phyloP scores from a whole-genome alignment of 2,797 vertebrate species.

The Intellagama lesueurii region DNA sequence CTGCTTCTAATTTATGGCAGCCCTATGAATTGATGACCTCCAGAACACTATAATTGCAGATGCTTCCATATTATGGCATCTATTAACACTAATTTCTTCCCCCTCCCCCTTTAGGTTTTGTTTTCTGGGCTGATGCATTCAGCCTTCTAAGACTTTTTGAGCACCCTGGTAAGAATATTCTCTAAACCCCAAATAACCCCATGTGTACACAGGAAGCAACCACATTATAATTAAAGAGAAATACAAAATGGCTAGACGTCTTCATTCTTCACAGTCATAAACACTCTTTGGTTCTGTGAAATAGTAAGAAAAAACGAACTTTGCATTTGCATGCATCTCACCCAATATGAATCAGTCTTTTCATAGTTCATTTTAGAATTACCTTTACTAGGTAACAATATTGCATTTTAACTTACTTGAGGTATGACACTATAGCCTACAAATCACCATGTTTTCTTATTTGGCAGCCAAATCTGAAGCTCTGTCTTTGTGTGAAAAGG shows the following conservation, averaged over 20 bases:
- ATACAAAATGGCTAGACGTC: neutral
- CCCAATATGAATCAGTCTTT: slow-evolving; percentile 7
- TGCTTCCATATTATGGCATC: too few species aligned
- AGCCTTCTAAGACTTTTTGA: too few species aligned
- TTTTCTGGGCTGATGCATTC: too few species aligned
- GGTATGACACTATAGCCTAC: slow-evolving; percentile 15
- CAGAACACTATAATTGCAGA: too few species aligned
- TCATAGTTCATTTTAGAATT: slow-evolving; percentile 14
- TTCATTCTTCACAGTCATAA: neutral
- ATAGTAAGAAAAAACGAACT: neutral
- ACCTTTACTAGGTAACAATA: neutral
- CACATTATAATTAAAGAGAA: neutral
- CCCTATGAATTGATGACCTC: too few species aligned
- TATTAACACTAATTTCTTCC: too few species aligned
- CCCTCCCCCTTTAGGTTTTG: too few species aligned
- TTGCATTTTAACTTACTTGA: slow-evolving; percentile 45
- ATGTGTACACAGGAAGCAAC: too few species aligned
- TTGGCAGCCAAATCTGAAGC: slow-evolving; percentile 4
- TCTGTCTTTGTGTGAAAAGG: neutral
- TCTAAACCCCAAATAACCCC: too few species aligned
- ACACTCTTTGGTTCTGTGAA: neutral
- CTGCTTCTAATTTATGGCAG: too few species aligned
- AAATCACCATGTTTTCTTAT: slow-evolving; percentile 26
- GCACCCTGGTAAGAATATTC: too few species aligned
- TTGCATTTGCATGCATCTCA: neutral